These are phyloP conservation scores for Graptemys geographica DNA, from an alignment of 2,797 vertebrate genomes.

Conservation along the genomic window DNA sequence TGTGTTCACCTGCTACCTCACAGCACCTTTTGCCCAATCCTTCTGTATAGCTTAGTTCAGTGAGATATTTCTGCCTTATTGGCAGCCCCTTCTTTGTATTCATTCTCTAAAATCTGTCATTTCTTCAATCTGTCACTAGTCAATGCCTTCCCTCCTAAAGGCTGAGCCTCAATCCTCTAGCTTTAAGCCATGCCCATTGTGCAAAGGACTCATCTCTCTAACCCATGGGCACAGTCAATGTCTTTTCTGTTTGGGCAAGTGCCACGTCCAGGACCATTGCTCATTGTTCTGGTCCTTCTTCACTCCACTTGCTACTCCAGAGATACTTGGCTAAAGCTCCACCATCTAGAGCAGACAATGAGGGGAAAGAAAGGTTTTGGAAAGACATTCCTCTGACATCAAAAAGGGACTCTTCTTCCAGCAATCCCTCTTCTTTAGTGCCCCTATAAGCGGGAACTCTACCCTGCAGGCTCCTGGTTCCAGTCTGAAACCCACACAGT, in stretches of 20 bases:
- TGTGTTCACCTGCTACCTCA: background rate
- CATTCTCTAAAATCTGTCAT: background rate
- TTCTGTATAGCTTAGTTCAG: background rate
- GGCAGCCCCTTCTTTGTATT: background rate
- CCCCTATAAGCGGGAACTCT: background rate
- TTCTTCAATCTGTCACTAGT: background rate
- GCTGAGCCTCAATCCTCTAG: background rate
- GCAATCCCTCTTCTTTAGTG: background rate
- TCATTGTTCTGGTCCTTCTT: background rate
- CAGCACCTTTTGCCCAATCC: background rate
- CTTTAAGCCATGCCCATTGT: background rate
- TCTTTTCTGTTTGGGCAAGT: background rate
- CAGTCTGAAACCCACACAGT: rapidly evolving
- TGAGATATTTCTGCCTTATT: background rate
- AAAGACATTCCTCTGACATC: background rate
- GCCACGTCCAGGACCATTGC: background rate
- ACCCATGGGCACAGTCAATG: rapidly evolving
- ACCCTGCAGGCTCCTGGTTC: background rate
- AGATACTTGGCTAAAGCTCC: background rate
- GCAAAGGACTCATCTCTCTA: background rate
- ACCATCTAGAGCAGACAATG: background rate
- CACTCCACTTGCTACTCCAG: background rate
- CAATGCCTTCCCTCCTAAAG: background rate
- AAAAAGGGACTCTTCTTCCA: too few relatives aligned
- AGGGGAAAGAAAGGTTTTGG: background rate